Evolutionary conservation across 2,113 vertebrate species (phyloP), one percentile per base, ranked within the genome.

Genomic region (Odontophorus gujanensis): DNA sequence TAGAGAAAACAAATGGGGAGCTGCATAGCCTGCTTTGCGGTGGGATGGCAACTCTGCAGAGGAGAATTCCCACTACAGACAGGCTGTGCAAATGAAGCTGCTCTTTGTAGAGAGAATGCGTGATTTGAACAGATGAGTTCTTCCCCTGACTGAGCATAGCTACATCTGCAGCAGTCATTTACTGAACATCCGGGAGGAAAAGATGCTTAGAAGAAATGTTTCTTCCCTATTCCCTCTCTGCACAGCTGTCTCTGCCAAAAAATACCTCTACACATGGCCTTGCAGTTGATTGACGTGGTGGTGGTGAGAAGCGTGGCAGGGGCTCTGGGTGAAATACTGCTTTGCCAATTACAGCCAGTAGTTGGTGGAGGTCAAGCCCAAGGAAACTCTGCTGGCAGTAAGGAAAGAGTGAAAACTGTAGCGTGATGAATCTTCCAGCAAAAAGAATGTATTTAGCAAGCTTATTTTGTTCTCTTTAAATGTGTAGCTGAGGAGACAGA

Each of bases 51-150:
- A 86, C 47, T 63, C 93, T 73, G 79, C 94, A 92, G 91, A 75
- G 85, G 69, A 90, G 91, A 89, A 95, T 94, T 95, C 95, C 95
- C 94, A 77, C 18, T 87, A 85, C 91, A 96, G 73, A 45, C 81
- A 90, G 86, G 40, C 68, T 92, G 69, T 78, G 82, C 85, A 93
- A 90, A 80, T 0, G 30, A 90, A 94, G 57, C 83, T 69, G 61
- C 58, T 76, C 88, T 91, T 90, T 85, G 81, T 62, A 48, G 53
- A 80, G 75, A 63, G 86, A 73, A 75, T 34, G 63, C 62, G 5
- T 90, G 79, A 84, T 92, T 82, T 81, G 86, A 96, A 90, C 94
- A 95, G 92, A 90, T 94, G 91, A 93, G 85, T 78, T 95, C 92
- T 75, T 92, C 57, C 92, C 92, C 72, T 40, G 51, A 79, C 81